phyloP scores from a whole-genome alignment of 2,113 vertebrate species.

The Anolis sagrei region DNA sequence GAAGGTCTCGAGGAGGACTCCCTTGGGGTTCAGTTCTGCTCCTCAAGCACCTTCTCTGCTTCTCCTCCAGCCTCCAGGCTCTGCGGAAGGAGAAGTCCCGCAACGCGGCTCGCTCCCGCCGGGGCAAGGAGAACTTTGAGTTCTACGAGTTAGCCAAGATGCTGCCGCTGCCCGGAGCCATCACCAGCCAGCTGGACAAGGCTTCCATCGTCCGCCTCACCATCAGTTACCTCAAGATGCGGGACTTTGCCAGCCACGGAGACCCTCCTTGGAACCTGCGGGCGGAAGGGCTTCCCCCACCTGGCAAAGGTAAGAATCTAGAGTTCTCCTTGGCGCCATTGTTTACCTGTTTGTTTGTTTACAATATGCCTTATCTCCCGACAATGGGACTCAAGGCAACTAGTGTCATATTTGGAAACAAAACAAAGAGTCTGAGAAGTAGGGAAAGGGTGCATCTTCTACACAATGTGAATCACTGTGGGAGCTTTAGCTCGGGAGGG shows the following conservation, averaged over 20 bases:
- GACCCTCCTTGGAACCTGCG: slow-evolving; percentile 87
- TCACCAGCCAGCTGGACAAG: slow-evolving; percentile 93
- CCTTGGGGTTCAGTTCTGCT: neutral
- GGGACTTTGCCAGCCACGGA: slow-evolving; percentile 86
- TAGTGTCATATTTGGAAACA: too few relatives aligned
- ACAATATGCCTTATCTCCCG: too few relatives aligned
- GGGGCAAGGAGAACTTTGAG: slow-evolving; percentile 93
- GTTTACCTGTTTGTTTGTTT: neutral
- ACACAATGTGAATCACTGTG: too few relatives aligned
- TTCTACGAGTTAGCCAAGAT: slow-evolving; percentile 93
- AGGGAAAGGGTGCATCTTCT: too few relatives aligned
- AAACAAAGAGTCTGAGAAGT: too few relatives aligned
- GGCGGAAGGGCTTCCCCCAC: slow-evolving; percentile 71
- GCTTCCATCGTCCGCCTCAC: slow-evolving; percentile 91
- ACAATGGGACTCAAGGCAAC: too few relatives aligned
- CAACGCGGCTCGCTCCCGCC: slow-evolving; percentile 88
- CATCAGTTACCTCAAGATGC: slow-evolving; percentile 93
- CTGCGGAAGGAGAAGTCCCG: slow-evolving; percentile 92
- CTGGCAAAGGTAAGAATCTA: slow-evolving; percentile 13
- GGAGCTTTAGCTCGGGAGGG: too few relatives aligned
- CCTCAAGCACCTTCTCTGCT: neutral
- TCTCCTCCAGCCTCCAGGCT: slow-evolving; percentile 85
- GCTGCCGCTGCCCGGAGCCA: slow-evolving; percentile 88
- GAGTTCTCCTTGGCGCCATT: neutral
- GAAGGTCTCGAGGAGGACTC: too few relatives aligned